Evolutionary conservation across 1,140 invertebrate genomes (phyloP).

Genomic region (Ganaspis sp.): DNA sequence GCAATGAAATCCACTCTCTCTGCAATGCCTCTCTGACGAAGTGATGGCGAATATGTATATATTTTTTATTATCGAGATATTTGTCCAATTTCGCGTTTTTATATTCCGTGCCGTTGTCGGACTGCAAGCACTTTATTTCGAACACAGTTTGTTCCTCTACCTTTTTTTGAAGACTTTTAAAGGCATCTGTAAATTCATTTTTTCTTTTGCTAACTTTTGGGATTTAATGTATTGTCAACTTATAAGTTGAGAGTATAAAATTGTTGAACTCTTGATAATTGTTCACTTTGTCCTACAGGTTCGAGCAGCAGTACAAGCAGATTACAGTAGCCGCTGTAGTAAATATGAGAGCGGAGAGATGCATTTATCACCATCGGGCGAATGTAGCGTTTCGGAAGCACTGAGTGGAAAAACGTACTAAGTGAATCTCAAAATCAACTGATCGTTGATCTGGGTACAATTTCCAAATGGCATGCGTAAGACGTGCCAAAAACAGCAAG

Average conservation of each 20-base stretch:
- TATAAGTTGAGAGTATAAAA: background rate
- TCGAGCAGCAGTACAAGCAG: constrained; percentile 62
- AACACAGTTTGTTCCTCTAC: too few relatives aligned
- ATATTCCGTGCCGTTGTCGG: too few relatives aligned
- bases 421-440: constrained; percentile 28
- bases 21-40: too few relatives aligned
- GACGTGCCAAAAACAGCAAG: background rate
- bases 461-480: background rate
- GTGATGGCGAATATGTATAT: too few relatives aligned
- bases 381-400: constrained; percentile 65
- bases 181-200: too few relatives aligned
- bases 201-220: background rate
- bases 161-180: too few relatives aligned
- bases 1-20: too few relatives aligned
- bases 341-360: constrained; percentile 71
- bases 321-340: constrained; percentile 71
- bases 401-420: constrained; percentile 69
- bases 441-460: background rate
- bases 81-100: too few relatives aligned
- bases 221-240: too few relatives aligned
- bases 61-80: too few relatives aligned
- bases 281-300: constrained; percentile 55
- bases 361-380: constrained; percentile 67
- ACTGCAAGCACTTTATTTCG: too few relatives aligned
- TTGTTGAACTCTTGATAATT: background rate